phyloP scores from a whole-genome alignment of 2,797 vertebrate genomes.

The Pipistrellus pipistrellus region DNA sequence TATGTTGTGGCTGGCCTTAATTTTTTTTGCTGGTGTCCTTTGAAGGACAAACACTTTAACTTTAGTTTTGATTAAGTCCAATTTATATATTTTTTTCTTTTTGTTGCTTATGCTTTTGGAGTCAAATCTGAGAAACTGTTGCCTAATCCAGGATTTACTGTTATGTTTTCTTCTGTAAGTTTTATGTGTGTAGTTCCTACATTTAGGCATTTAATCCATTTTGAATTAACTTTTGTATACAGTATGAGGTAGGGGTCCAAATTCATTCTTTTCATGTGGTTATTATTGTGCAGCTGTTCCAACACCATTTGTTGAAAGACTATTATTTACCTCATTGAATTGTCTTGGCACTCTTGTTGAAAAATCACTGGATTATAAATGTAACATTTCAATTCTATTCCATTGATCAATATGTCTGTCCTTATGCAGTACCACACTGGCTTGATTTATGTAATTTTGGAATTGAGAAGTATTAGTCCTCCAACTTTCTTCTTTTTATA shows the following conservation, averaged over 20 bases:
- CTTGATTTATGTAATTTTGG: background rate
- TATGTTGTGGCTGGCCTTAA: background rate
- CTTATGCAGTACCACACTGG: background rate
- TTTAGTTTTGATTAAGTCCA: slow-evolving; percentile 7
- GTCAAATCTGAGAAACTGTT: background rate
- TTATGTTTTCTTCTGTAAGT: background rate
- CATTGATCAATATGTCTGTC: background rate
- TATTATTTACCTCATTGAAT: background rate
- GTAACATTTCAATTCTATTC: background rate
- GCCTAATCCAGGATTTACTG: background rate
- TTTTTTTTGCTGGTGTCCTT: background rate
- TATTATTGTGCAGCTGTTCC: background rate
- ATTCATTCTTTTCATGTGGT: background rate
- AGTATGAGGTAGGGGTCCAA: background rate
- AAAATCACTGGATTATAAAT: slow-evolving; percentile 20
- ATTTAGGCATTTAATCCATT: background rate
- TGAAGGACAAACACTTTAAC: background rate
- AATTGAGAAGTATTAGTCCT: background rate
- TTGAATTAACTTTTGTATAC: background rate
- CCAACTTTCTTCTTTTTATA: slow-evolving; percentile 12
- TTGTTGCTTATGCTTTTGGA: background rate
- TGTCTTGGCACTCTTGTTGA: background rate
- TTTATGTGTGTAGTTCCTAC: background rate
- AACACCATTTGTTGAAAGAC: background rate
- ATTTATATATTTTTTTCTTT: background rate